Evolutionary conservation across 2,797 vertebrate genomes (phyloP).

Genomic region (Ctenochaetus hawaiiensis): DNA sequence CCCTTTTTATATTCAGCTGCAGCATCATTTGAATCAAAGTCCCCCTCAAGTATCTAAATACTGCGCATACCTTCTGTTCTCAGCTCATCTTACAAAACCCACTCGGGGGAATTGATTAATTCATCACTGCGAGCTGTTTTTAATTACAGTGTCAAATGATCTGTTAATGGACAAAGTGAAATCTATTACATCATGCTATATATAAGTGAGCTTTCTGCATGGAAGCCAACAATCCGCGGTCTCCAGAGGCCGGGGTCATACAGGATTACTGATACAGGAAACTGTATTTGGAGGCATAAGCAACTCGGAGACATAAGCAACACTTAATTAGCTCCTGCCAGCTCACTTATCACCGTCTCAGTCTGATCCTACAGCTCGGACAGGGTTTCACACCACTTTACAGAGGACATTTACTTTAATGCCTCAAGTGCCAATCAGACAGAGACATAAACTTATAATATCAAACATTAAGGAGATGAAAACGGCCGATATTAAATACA

Average conservation of each 20-base stretch:
- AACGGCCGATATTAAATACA: conserved; percentile 17
- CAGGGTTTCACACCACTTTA: conserved; percentile 59
- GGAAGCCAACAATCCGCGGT: conserved; percentile 64
- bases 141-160: conserved; percentile 87
- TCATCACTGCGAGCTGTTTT: conserved; percentile 81
- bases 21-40: conserved; percentile 24
- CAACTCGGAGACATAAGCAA: conserved; percentile 50
- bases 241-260: conserved; percentile 75
- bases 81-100: conserved; percentile 74
- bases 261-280: conserved; percentile 81
- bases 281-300: conserved; percentile 69
- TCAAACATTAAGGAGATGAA: conserved; percentile 37
- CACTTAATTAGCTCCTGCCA: conserved; percentile 74
- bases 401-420: conserved; percentile 54
- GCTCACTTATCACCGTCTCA: conserved; percentile 62
- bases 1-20: conserved; percentile 22
- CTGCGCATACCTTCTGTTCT: conserved; percentile 43
- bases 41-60: conserved; percentile 61
- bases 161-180: conserved; percentile 83
- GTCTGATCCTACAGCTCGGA: conserved; percentile 62
- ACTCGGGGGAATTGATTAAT: conserved; percentile 79
- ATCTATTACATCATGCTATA: conserved; percentile 81
- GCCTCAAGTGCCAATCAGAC: conserved; percentile 45
- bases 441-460: conserved; percentile 28
- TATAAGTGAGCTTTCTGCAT: conserved; percentile 66